Conservation (phyloP, 2,797 vertebrate genomes). For the Parotocinclus haroldoi region DNA sequence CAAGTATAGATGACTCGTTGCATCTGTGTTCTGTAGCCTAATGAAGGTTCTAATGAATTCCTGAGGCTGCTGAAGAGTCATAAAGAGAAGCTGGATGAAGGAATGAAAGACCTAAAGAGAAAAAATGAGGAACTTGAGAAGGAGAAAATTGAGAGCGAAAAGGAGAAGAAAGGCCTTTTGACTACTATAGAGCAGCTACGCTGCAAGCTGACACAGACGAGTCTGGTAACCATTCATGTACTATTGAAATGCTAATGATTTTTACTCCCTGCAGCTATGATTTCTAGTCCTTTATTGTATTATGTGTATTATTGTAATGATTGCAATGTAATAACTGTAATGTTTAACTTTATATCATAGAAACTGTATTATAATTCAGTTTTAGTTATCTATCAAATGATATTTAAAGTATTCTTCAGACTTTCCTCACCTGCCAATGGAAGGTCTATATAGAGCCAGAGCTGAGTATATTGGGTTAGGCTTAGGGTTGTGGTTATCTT, state of each 20-base stretch:
- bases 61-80: slow-evolving; percentile 70
- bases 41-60: slow-evolving; percentile 67
- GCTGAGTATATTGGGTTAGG: no score
- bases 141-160: slow-evolving; percentile 62
- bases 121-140: slow-evolving; percentile 71
- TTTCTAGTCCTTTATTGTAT: no score
- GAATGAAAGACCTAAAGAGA: slow-evolving; percentile 63
- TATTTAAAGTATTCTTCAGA: no score
- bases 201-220: slow-evolving; percentile 57
- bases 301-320: no score
- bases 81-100: slow-evolving; percentile 73
- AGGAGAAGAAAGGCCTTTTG: slow-evolving; percentile 61
- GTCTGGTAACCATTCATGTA: slow-evolving; percentile 56
- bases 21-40: slow-evolving; percentile 53
- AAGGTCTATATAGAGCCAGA: no score
- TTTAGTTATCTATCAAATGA: no score
- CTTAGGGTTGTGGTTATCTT: no score
- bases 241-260: not conserved
- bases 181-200: slow-evolving; percentile 63
- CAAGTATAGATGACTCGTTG: not conserved
- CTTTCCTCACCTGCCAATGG: no score
- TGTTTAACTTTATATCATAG: no score
- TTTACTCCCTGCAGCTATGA: no score
- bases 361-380: no score
- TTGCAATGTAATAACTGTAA: no score